Evolutionary conservation across 2,888 invertebrate species (phyloP), one percentile per base, ranked within the genome.

Genomic region (Allygus modestus): DNA sequence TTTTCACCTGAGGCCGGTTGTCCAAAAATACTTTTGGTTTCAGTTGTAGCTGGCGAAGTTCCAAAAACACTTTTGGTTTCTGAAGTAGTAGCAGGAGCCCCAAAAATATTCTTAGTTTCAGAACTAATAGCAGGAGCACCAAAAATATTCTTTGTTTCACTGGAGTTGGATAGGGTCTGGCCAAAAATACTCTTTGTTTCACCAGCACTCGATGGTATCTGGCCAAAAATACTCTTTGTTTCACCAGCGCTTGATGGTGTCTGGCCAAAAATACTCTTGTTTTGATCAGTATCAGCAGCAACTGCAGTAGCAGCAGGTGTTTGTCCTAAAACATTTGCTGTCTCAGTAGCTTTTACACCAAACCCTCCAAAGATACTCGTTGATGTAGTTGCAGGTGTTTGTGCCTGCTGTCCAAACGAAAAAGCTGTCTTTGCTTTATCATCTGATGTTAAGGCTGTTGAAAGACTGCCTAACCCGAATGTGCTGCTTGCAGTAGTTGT

Each of bases 21-120:
- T 51, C 86, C 86, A 83, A 85, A 86, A 28, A 85, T 51, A 83
- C 43, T 86, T 54, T 81, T 65, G 20, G 79, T 69, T 82, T 83
- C 54, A 33, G 77, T 77, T 26, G 77, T n/a, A 54, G 77, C 15
- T 11, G 51, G 0, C 12, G 77, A 23, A 46, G 77, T 77, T 17
- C 73, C 73, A 73, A 73, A 73, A 41, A 73, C 23, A 20, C 43
- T 73, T 23, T 73, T 73, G 43, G n/a, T 73, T 20, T 73, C 73
- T 41, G 73, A 20, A 23, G 33, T 37, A 20, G 84, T 77, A 20
- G 84, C 26, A 46, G 86, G 5, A 23, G 73, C 17, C 23, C 82
- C 85, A 71, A 85, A 85, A 51, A 71, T 37, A 28, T 58, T 58
- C 26, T 75, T 65, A 12, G 82, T 79, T 17, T 65, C 41, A 1